Percentiles rank a stretch among this genome's conserved stretches.
phyloP scores from a whole-genome alignment of 2,888 invertebrate genomes.

The Tipula vernalis region DNA sequence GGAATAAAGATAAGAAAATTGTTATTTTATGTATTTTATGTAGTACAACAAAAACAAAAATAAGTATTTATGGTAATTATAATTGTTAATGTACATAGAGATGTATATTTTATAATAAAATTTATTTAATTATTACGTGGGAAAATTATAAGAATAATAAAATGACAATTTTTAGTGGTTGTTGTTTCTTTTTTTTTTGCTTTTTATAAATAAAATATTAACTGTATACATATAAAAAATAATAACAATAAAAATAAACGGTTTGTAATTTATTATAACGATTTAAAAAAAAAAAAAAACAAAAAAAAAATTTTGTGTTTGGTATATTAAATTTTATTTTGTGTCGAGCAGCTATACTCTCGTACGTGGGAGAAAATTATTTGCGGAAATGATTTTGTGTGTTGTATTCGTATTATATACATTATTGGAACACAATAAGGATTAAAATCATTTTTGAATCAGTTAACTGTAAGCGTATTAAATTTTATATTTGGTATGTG shows the following conservation, averaged over 20 bases:
- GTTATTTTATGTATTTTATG: background rate
- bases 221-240: background rate
- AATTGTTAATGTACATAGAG: background rate
- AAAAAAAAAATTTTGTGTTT: no score
- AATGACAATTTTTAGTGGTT: background rate
- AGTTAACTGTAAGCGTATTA: background rate
- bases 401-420: background rate
- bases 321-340: background rate
- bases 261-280: background rate
- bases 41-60: background rate
- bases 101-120: background rate
- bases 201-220: background rate
- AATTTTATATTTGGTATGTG: background rate
- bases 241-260: background rate
- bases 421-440: background rate
- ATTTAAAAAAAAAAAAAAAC: background rate
- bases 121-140: background rate
- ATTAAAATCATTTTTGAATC: background rate
- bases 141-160: background rate
- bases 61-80: background rate
- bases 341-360: background rate
- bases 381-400: background rate
- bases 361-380: background rate
- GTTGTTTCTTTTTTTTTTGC: background rate
- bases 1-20: conserved; percentile 30